A percentile compares a stretch with the other conserved stretches of the same genome.
Evolutionary conservation across 2,888 invertebrate genomes (phyloP).

Genomic region (Dermolepida albohirtum): DNA sequence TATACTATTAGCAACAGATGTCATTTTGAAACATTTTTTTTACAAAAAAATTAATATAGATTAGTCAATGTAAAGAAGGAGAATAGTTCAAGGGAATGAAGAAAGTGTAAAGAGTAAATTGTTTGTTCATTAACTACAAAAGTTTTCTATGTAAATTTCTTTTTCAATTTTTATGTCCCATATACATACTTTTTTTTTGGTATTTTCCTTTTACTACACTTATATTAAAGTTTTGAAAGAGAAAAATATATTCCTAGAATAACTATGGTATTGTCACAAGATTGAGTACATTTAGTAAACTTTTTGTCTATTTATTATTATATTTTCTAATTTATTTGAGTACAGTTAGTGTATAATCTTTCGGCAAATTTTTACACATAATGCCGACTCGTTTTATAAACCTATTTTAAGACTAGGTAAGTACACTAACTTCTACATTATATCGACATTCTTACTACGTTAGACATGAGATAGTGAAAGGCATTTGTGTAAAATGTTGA

Average conservation of each 20-base stretch:
- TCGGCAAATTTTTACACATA: constrained; percentile 19
- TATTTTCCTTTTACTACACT: constrained; percentile 25
- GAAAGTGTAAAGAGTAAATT: not conserved
- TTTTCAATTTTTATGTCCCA: constrained; percentile 13
- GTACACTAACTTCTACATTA: no score
- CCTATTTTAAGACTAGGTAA: constrained; percentile 4
- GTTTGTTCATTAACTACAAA: no score
- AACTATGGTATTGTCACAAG: constrained; percentile 63
- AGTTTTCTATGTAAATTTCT: constrained; percentile 9
- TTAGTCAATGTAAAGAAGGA: no score
- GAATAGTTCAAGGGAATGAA: not conserved
- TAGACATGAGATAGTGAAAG: not conserved
- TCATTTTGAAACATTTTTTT: constrained; percentile 1
- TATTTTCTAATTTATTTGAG: not conserved
- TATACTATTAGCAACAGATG: not conserved
- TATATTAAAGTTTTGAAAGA: constrained; percentile 47
- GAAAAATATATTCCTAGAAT: constrained; percentile 51
- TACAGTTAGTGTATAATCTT: not conserved
- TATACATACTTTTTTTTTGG: constrained; percentile 6
- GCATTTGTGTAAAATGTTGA: constrained; percentile 22
- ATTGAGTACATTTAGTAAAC: constrained; percentile 58
- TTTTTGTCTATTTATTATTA: constrained; percentile 28
- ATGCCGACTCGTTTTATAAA: constrained; percentile 7
- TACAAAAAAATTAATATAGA: not conserved
- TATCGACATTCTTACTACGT: no score